phyloP scores from a whole-genome alignment of 2,113 vertebrate species.

The Phoenicopterus ruber region DNA sequence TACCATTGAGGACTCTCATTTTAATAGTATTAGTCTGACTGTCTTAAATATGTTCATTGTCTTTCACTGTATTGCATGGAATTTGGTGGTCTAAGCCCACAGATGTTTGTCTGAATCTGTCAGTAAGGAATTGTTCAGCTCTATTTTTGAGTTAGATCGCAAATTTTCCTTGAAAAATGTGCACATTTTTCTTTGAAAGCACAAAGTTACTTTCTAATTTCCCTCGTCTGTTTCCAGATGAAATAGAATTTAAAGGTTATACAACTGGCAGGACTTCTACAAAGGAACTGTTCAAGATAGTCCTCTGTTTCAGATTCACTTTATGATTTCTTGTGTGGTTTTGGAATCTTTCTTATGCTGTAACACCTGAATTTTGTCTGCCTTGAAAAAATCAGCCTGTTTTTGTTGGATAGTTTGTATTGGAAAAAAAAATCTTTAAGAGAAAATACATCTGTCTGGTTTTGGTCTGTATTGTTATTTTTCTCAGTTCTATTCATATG shows the following conservation, averaged over 20 bases:
- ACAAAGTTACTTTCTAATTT: not conserved
- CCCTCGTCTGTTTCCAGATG: not conserved
- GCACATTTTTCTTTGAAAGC: not conserved
- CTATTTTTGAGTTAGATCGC: not conserved
- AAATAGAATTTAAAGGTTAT: not conserved
- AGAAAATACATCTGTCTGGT: not conserved
- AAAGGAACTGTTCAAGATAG: not conserved
- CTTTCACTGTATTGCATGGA: not conserved
- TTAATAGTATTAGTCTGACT: not conserved
- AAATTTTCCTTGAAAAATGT: not conserved
- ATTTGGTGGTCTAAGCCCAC: not conserved
- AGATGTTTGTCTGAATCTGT: not conserved
- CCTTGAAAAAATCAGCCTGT: not conserved
- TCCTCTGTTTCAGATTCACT: not conserved
- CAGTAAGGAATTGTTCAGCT: not conserved
- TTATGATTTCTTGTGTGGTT: not conserved
- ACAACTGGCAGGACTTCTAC: not conserved
- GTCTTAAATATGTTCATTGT: not conserved
- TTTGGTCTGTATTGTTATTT: not conserved
- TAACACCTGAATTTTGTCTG: not conserved
- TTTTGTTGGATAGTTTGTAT: not conserved
- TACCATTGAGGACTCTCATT: not conserved
- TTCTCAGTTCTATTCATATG: not conserved
- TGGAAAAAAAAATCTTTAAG: not conserved
- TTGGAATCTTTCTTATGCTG: not conserved